phyloP scores from a whole-genome alignment of 2,888 invertebrate genomes.

The Pterostichus madidus region DNA sequence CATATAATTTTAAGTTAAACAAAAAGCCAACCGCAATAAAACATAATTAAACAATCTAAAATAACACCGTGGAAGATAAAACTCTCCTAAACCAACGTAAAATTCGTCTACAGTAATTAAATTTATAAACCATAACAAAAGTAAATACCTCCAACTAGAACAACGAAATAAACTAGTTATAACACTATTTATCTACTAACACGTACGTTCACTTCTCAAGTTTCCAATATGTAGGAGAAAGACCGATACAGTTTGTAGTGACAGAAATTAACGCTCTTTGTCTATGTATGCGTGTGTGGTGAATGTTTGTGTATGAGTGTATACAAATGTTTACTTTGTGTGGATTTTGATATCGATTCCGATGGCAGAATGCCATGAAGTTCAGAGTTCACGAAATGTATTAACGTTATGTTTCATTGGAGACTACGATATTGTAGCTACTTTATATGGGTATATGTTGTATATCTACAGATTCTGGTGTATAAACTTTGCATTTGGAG shows the following conservation, averaged over 20 bases:
- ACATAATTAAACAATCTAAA: too few relatives aligned
- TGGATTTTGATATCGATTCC: constrained; percentile 17
- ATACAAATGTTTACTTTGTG: constrained; percentile 7
- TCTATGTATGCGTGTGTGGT: too few relatives aligned
- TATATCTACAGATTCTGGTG: too few relatives aligned
- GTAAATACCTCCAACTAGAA: not conserved
- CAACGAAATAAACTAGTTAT: constrained; percentile 18
- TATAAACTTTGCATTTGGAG: too few relatives aligned
- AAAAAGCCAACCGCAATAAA: too few relatives aligned
- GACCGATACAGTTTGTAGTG: not conserved
- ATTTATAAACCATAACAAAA: constrained; percentile 20
- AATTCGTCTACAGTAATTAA: constrained; percentile 3
- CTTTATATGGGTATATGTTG: too few relatives aligned
- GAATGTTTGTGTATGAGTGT: not conserved
- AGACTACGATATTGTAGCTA: not conserved
- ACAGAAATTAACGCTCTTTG: constrained; percentile 12
- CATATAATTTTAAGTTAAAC: too few relatives aligned
- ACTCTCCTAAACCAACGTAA: not conserved
- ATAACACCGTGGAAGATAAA: not conserved
- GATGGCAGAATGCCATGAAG: not conserved
- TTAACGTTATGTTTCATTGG: constrained; percentile 6
- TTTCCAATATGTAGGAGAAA: not conserved
- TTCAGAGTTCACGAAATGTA: constrained; percentile 9
- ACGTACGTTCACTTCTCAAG: not conserved
- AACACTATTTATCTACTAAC: not conserved